Conservation (phyloP, 1,140 invertebrate species). For the Hylaeus volcanicus region DNA sequence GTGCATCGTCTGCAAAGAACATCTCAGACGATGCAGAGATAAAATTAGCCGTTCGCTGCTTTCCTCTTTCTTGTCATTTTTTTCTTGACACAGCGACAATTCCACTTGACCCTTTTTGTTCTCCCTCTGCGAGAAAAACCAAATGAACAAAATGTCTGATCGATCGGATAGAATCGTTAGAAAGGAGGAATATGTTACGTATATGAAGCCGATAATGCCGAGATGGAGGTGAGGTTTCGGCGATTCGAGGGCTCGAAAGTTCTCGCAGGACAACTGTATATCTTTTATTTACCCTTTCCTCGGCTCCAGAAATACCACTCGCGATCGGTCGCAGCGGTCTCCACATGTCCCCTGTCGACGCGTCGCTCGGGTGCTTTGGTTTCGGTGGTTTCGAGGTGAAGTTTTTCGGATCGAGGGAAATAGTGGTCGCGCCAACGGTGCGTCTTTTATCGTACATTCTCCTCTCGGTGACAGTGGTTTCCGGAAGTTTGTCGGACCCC, state of each 20-base stretch:
- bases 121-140: constrained; percentile 81
- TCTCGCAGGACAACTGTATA: no score
- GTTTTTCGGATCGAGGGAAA: constrained; percentile 85
- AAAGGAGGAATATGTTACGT: no score
- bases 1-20: constrained; percentile 86
- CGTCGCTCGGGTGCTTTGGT: constrained; percentile 79
- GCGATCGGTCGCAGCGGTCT: constrained; percentile 86
- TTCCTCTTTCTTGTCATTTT: constrained; percentile 84
- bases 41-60: constrained; percentile 82
- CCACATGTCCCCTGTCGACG: constrained; percentile 89
- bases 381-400: constrained; percentile 85
- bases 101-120: constrained; percentile 86
- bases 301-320: constrained; percentile 83
- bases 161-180: no score
- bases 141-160: no score
- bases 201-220: no score
- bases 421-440: constrained; percentile 86
- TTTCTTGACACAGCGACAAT: constrained; percentile 83
- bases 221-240: no score
- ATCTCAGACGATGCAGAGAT: constrained; percentile 78
- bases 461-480: constrained; percentile 63
- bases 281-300: constrained; percentile 81
- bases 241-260: no score
- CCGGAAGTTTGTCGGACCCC: constrained; percentile 66
- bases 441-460: constrained; percentile 83